Evolutionary conservation across 2,797 vertebrate species (phyloP).

Genomic region (Huso huso): DNA sequence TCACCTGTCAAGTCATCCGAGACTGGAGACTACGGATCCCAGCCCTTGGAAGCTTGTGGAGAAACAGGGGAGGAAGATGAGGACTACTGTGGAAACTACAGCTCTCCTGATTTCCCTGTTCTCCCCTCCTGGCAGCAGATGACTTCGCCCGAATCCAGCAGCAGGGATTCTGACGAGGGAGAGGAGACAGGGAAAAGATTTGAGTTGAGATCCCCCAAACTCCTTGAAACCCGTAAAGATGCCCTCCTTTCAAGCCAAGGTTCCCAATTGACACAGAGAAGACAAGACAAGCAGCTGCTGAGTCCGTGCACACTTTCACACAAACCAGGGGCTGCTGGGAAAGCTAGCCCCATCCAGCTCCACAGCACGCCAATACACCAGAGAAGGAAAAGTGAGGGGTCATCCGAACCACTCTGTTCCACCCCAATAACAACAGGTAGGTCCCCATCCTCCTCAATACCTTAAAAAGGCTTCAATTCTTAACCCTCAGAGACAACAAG

Average conservation of each 20-base stretch:
- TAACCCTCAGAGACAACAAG: too few species aligned
- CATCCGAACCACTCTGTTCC: conserved; percentile 58
- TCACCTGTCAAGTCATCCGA: conserved; percentile 35
- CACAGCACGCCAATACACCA: conserved; percentile 75
- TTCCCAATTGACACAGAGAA: conserved; percentile 33
- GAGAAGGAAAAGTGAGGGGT: conserved; percentile 39
- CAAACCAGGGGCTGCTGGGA: conserved; percentile 37
- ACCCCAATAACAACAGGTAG: conserved; percentile 72
- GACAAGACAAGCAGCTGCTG: conserved; percentile 36
- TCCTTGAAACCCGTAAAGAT: conserved; percentile 11
- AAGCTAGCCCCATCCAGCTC: conserved; percentile 48
- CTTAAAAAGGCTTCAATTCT: too few species aligned
- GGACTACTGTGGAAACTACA: conserved; percentile 45
- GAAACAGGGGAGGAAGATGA: conserved; percentile 41
- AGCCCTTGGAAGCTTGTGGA: conserved; percentile 26
- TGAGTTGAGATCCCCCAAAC: conserved; percentile 26
- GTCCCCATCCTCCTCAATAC: conserved; percentile 14
- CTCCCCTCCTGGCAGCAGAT: conserved; percentile 77
- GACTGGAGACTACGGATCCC: conserved; percentile 37
- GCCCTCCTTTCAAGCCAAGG: conserved; percentile 13
- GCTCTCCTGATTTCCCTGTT: conserved; percentile 66
- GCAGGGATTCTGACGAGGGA: conserved; percentile 31
- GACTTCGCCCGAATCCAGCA: conserved; percentile 48
- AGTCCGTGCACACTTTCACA: conserved; percentile 36
- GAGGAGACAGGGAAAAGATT: conserved; percentile 33